A percentile compares a stretch with the other conserved stretches of the same genome.
Evolutionary conservation across 1,140 invertebrate genomes (phyloP).

Genomic region (Metopolophium dirhodum): DNA sequence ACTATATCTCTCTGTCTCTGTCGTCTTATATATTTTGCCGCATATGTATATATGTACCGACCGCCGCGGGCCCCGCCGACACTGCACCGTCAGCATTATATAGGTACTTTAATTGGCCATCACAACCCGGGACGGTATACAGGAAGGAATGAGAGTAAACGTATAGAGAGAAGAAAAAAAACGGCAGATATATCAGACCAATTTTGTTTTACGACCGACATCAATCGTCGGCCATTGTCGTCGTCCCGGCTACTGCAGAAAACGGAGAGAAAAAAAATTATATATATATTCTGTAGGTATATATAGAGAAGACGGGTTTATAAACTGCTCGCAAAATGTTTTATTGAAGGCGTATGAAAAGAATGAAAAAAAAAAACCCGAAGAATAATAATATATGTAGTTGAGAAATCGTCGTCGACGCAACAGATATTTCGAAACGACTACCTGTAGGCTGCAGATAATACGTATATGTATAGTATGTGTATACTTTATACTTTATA

Average conservation of each 20-base stretch:
- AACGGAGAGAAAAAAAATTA: conserved; percentile 36
- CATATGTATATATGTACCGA: not conserved
- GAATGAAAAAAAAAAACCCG: not conserved
- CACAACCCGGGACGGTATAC: not conserved
- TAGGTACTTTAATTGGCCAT: conserved; percentile 47
- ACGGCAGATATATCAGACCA: conserved; percentile 38
- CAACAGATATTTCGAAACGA: conserved; percentile 43
- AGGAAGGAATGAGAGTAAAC: conserved; percentile 14
- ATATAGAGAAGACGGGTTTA: conserved; percentile 36
- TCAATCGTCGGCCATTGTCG: conserved; percentile 43
- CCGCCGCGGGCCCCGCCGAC: conserved; percentile 8
- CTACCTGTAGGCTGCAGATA: not conserved
- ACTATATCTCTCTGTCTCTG: not conserved
- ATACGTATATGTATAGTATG: not conserved
- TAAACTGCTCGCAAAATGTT: conserved; percentile 54
- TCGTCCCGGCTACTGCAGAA: conserved; percentile 33
- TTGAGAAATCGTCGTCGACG: conserved; percentile 47
- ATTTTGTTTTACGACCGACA: conserved; percentile 54
- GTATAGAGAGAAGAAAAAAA: not conserved
- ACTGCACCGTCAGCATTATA: not conserved
- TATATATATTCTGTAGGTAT: not conserved
- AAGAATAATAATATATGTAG: conserved; percentile 14
- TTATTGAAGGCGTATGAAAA: conserved; percentile 37
- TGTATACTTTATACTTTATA: not conserved
- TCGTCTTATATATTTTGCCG: not conserved